Conservation (phyloP, 1,140 invertebrate genomes). For the Mactra quadrangularis region DNA sequence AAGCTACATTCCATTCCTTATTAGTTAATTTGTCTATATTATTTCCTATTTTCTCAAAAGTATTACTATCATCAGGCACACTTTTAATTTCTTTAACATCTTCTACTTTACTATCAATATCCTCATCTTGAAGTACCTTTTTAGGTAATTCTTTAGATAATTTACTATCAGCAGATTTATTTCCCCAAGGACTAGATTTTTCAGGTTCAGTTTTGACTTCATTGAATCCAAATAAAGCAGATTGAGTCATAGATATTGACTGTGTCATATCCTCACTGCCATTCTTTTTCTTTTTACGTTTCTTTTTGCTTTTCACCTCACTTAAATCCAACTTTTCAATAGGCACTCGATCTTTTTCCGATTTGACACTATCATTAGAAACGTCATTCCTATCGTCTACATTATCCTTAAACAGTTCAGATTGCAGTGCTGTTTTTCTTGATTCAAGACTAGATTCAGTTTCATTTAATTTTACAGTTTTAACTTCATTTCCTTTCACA, state of each 20-base stretch:
- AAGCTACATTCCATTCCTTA: background rate
- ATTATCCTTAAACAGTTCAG: background rate
- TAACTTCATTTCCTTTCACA: background rate
- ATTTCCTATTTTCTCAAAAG: background rate
- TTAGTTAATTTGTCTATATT: too few relatives aligned
- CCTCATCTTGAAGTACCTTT: background rate
- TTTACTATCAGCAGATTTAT: background rate
- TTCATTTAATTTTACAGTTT: background rate
- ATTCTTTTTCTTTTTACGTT: constrained; percentile 35
- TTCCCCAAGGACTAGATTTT: background rate
- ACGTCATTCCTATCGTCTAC: background rate
- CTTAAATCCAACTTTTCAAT: background rate
- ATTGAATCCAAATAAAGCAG: background rate
- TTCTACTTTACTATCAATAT: background rate
- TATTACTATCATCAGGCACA: background rate
- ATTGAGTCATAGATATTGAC: background rate
- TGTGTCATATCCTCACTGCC: background rate
- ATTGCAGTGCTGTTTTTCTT: background rate
- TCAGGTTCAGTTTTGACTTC: background rate
- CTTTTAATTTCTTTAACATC: background rate
- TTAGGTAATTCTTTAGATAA: background rate
- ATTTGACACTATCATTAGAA: background rate
- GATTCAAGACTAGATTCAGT: background rate
- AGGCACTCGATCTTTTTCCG: background rate
- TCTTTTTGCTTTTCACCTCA: constrained; percentile 42